Conservation (phyloP, 2,113 vertebrate species). For the Ptyas mucosa region DNA sequence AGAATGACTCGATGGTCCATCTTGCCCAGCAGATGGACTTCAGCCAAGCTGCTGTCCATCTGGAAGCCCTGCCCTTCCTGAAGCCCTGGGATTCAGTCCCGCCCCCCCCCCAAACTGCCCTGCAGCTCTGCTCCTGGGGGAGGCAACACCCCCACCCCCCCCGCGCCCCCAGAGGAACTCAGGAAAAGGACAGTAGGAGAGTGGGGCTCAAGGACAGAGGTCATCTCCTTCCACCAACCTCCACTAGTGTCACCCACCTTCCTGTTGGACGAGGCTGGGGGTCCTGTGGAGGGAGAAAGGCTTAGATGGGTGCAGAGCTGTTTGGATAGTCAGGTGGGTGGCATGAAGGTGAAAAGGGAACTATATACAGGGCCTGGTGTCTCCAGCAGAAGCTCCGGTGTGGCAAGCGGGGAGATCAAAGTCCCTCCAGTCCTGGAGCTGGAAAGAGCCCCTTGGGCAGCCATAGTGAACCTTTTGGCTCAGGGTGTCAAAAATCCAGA, state of each 20-base stretch:
- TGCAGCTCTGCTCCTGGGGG: neutral
- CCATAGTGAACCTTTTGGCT: neutral
- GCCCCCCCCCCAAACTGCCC: neutral
- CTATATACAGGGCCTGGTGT: too few relatives aligned
- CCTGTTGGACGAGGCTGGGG: too few relatives aligned
- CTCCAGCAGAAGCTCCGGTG: too few relatives aligned
- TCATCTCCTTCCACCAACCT: neutral
- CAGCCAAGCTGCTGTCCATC: neutral
- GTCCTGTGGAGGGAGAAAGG: neutral
- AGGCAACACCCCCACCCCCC: neutral
- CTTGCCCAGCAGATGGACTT: neutral
- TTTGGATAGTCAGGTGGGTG: too few relatives aligned
- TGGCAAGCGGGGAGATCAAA: neutral
- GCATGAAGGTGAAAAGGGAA: too few relatives aligned
- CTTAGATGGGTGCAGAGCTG: neutral
- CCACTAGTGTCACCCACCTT: too few relatives aligned
- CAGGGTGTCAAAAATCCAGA: neutral
- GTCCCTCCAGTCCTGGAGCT: neutral
- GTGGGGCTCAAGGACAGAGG: too few relatives aligned
- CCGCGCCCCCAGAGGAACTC: neutral
- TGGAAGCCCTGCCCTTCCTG: neutral
- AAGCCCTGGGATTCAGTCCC: neutral
- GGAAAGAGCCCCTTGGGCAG: neutral
- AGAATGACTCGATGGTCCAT: neutral
- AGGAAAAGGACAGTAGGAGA: neutral